Conservation (phyloP, 2,797 vertebrate species). For the Chromobotia macracanthus region DNA sequence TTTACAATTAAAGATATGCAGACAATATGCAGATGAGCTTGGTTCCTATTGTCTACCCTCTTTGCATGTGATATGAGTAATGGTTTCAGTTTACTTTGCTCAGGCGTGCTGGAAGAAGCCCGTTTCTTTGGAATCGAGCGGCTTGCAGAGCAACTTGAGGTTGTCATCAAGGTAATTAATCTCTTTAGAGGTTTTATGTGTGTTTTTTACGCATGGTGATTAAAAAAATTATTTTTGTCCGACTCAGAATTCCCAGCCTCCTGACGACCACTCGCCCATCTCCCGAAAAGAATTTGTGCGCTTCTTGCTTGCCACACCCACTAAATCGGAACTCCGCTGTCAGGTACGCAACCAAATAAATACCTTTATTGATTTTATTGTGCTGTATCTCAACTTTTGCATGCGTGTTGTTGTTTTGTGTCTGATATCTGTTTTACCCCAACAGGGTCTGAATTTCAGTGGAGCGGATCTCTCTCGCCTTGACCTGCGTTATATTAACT, state of each 20-base stretch:
- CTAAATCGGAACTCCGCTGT: constrained; percentile 96
- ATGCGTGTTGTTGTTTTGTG: constrained; percentile 59
- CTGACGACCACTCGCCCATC: constrained; percentile 90
- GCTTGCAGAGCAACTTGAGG: constrained; percentile 92
- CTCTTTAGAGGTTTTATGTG: no score
- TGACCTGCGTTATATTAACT: constrained; percentile 56
- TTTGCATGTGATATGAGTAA: constrained; percentile 42
- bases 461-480: constrained; percentile 82
- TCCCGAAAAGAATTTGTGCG: constrained; percentile 95
- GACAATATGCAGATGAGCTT: background rate
- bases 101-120: constrained; percentile 89
- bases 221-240: no score
- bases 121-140: constrained; percentile 97
- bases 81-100: background rate
- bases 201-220: no score
- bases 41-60: background rate
- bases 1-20: background rate
- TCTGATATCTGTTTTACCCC: constrained; percentile 72
- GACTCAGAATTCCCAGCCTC: constrained; percentile 86
- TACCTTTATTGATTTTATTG: background rate
- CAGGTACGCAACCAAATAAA: constrained; percentile 88
- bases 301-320: constrained; percentile 93
- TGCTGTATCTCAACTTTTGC: background rate
- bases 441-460: constrained; percentile 89
- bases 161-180: constrained; percentile 85